Evolutionary conservation across 2,113 vertebrate genomes (phyloP), one percentile per base, ranked within the genome.

Genomic region (Orycteropus afer): DNA sequence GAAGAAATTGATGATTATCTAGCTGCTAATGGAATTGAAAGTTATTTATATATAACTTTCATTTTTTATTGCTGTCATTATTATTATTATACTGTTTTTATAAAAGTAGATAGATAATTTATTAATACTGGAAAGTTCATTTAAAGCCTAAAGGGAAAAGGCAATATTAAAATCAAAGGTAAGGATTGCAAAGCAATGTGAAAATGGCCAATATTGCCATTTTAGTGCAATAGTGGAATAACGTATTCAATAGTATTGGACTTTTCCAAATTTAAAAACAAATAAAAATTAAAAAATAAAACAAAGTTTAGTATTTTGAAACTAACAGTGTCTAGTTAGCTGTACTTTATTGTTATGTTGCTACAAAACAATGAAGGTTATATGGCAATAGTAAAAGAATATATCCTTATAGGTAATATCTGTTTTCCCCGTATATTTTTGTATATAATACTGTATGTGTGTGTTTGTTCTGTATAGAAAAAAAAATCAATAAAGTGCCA

Each of bases 401-500:
- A 85, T 85, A 89, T 95, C 7, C 71, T 94, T 91, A 84, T n/a
- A 23, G 40, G 10, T 65, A 55, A 32, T 82, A 11, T 61, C 51
- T 93, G 18, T 61, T 89, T 96, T 12, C 40, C 47, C 59, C 7
- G 5, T 83, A 53, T 86, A 34, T n/a, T 95, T 96, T 93, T 80
- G 42, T 94, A 49, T 79, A 85, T 82, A 76, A 90, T 90, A 57
- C 42, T 95, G 83, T 73, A 51, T 42, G 12, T 91, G 69, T 93
- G 53, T 83, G 5, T 76, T 84, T 96, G 42, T 89, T 89, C 65
- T 95, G 29, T 55, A 92, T 77, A 15, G 65, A 67, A 74, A 80
- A 82, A 73, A 65, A 93, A 89, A 87, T 95, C 83, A 92, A 92
- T 93, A 37, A 78, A 73, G 59, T 92, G 8, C 22, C 71, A 91